Conservation (phyloP, 2,113 vertebrate species). For the Psilopsiagon aurifrons region DNA sequence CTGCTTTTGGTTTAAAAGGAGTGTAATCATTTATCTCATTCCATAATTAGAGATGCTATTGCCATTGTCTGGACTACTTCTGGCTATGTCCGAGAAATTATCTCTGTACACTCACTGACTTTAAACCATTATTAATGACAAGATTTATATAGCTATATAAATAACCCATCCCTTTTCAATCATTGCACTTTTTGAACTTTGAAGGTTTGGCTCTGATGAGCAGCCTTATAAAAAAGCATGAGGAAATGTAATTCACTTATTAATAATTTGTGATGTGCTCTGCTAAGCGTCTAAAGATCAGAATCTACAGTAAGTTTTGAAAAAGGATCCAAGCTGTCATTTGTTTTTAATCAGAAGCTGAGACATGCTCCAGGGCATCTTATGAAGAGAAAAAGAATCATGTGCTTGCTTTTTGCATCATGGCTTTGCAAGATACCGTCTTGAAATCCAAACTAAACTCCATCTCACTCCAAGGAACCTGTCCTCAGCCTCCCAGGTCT, state of each 20-base stretch:
- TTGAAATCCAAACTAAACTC: neutral
- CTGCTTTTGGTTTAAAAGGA: neutral
- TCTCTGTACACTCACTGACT: neutral
- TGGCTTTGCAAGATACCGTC: accelerated
- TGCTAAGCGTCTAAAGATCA: neutral
- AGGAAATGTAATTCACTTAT: neutral
- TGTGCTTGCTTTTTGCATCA: accelerated
- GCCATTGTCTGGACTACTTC: neutral
- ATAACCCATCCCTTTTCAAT: neutral
- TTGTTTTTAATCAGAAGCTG: neutral
- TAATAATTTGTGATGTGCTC: neutral
- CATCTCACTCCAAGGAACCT: accelerated
- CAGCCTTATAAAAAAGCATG: neutral
- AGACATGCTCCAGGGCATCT: neutral
- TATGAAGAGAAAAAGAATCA: neutral
- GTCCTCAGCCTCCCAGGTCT: neutral
- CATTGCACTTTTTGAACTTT: neutral
- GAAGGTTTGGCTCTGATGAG: neutral
- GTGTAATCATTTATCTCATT: neutral
- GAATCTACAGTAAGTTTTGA: neutral
- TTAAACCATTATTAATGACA: neutral
- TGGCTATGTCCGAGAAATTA: neutral
- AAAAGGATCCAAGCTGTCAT: neutral
- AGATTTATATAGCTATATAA: neutral
- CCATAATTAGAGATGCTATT: neutral